Base-by-base conservation (phyloP, 1,140 invertebrate genomes). In the Ptiloglossa arizonensis region DNA sequence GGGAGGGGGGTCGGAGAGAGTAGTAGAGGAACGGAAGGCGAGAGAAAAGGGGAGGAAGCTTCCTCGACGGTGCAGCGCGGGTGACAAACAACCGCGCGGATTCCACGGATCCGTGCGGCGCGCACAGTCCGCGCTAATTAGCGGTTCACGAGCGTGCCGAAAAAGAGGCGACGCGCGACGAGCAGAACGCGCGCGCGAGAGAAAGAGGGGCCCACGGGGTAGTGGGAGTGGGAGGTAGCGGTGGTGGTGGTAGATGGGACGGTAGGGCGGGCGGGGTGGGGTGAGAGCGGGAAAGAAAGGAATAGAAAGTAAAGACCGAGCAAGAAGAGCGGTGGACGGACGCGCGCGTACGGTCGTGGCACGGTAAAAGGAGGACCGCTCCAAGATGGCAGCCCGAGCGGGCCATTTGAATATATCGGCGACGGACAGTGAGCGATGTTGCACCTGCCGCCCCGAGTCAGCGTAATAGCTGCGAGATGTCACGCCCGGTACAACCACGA, bases 391-490 rank as follows among this genome's bases (percentile, higher is more conserved):
- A 80, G 81, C 67, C 69, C 46, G 79, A 68, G 73, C 60, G 78
- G 84, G 44, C 67, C 80, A 88, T 90, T 90, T 90, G 87, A 90
- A 90, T 90, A 87, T 86, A 89, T 87, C 86, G 85, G 81, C 72
- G 72, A 82, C 82, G 87, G 90, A 91, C 90, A 90, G 89, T 90
- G 89, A 91, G 89, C 89, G 89, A 91, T 91, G 89, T 88, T 89
- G 87, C 90, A 91, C 90, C 89, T 91, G 90, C 88, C 86, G 82
- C 78, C 77, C 48, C 76, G 88, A 91, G 87, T 91, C 89, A 90
- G 62, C 83, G 86, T 90, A 91, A 91, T 91, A 91, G 90, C 88
- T 79, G 85, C 79, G 84, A 89, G 85, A 89, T 90, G 90, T 90
- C 90, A 90, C 86, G 78, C 60, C 66, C 52, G 59, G 85, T 89